phyloP scores from a whole-genome alignment of 2,113 vertebrate genomes.

The Syrmaticus mikado region DNA sequence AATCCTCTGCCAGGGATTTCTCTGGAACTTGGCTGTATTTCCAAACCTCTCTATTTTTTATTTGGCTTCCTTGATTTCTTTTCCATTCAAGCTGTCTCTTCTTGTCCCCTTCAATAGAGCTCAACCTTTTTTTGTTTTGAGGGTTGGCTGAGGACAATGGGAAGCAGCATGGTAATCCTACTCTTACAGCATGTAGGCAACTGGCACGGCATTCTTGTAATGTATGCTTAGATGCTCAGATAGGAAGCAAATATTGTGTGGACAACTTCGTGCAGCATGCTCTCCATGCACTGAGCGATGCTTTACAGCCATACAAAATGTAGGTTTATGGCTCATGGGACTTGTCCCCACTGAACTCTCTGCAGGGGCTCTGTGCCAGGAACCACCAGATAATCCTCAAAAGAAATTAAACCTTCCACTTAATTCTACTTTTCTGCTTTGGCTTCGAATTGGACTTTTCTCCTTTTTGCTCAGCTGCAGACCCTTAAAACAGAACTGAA shows the following conservation, averaged over 20 bases:
- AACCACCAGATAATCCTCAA: not conserved
- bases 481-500: not conserved
- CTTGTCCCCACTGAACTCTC: not conserved
- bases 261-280: not conserved
- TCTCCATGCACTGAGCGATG: not conserved
- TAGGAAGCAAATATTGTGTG: not conserved
- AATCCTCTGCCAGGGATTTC: conserved; percentile 22
- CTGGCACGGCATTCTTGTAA: not conserved
- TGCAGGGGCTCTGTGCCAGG: not conserved
- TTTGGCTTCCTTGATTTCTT: not conserved
- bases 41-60: conserved; percentile 4
- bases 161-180: not conserved
- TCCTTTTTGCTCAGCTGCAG: not conserved
- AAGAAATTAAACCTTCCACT: not conserved
- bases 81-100: not conserved
- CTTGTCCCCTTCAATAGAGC: not conserved
- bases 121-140: not conserved
- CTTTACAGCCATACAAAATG: not conserved
- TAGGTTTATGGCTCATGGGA: not conserved
- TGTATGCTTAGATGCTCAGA: not conserved
- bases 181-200: not conserved
- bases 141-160: conserved; percentile 21
- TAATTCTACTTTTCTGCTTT: not conserved
- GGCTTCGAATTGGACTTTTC: not conserved
- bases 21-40: conserved; percentile 26